Evolutionary conservation across 2,797 vertebrate genomes (phyloP).

Genomic region (Chanos chanos): DNA sequence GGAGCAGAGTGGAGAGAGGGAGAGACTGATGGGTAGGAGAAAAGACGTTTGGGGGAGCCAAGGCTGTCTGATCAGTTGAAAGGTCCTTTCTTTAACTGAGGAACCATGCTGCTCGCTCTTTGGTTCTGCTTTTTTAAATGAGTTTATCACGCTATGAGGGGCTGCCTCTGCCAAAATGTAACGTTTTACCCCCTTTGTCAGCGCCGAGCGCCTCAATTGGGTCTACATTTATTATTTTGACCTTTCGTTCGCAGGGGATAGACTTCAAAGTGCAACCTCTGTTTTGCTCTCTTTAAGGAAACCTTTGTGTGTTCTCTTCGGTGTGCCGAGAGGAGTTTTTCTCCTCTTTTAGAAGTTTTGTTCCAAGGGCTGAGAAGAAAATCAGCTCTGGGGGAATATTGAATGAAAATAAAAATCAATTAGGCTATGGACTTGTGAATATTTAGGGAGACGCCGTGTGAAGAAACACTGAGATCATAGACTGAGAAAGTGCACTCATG

Average conservation of each 20-base stretch:
- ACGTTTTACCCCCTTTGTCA: conserved; percentile 80
- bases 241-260: conserved; percentile 73
- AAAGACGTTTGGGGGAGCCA: conserved; percentile 66
- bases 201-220: conserved; percentile 76
- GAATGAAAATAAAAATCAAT: conserved; percentile 84
- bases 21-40: conserved; percentile 46
- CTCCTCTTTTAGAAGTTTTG: conserved; percentile 67
- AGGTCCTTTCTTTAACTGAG: conserved; percentile 65
- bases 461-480: conserved; percentile 58
- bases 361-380: conserved; percentile 71
- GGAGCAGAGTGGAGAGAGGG: conserved; percentile 39
- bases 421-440: conserved; percentile 75
- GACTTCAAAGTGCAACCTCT: conserved; percentile 72
- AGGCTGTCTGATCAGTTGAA: conserved; percentile 73
- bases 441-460: conserved; percentile 63
- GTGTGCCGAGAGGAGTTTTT: conserved; percentile 63
- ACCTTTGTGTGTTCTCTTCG: conserved; percentile 69
- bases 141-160: conserved; percentile 82
- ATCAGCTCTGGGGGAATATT: conserved; percentile 68
- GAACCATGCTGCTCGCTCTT: conserved; percentile 74
- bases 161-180: conserved; percentile 77
- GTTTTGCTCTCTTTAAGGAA: conserved; percentile 60
- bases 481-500: conserved; percentile 56
- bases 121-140: conserved; percentile 78
- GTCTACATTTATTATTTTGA: conserved; percentile 92